phyloP scores from a whole-genome alignment of 2,797 vertebrate genomes.

The Chelon auratus region DNA sequence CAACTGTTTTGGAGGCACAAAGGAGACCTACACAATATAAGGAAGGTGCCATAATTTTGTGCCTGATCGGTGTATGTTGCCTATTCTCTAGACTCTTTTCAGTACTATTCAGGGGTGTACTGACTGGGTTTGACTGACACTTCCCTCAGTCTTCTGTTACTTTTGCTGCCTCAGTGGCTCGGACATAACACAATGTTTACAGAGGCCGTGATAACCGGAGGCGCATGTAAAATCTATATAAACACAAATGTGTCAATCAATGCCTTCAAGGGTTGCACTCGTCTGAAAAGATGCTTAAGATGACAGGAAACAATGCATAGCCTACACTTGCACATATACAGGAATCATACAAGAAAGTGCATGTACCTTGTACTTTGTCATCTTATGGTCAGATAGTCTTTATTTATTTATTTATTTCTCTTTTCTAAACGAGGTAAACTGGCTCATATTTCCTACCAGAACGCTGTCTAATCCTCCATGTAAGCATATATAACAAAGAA shows the following conservation, averaged over 20 bases:
- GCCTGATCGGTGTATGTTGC: not conserved
- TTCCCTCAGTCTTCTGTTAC: not conserved
- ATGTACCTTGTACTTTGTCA: no score
- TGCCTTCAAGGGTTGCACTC: not conserved
- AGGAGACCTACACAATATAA: no score
- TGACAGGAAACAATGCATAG: conserved; percentile 3
- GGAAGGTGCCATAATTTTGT: no score
- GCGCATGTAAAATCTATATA: conserved; percentile 6
- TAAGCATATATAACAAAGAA: not conserved
- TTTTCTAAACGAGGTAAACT: not conserved
- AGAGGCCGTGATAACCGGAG: conserved; percentile 11
- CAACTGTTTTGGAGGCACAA: no score
- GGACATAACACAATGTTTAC: conserved; percentile 6
- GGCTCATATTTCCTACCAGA: not conserved
- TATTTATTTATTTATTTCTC: no score
- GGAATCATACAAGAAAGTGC: no score
- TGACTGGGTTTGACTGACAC: not conserved
- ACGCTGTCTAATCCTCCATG: not conserved
- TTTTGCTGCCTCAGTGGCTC: conserved; percentile 4
- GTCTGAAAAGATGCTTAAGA: not conserved
- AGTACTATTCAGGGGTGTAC: not conserved
- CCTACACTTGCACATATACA: not conserved
- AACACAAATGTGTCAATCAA: conserved; percentile 1
- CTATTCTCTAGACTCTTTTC: not conserved
- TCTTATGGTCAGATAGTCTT: no score